phyloP scores from a whole-genome alignment of 2,888 invertebrate species.

The Geotrupes spiniger region DNA sequence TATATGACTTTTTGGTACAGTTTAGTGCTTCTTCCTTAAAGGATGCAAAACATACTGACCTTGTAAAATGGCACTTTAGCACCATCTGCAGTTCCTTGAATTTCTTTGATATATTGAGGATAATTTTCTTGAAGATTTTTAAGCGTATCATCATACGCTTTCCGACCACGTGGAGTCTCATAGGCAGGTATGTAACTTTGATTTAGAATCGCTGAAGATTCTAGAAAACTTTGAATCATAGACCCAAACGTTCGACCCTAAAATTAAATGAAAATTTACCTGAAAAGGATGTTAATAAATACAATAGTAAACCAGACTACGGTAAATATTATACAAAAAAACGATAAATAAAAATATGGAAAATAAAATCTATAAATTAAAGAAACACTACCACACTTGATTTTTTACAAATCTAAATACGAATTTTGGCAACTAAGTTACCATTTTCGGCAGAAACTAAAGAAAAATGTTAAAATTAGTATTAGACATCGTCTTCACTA shows the following conservation, averaged over 20 bases:
- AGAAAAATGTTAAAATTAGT: too few species aligned
- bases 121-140: constrained; percentile 65
- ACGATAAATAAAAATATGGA: background rate
- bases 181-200: constrained; percentile 70
- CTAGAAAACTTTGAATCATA: constrained; percentile 69
- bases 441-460: too few species aligned
- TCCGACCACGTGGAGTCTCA: constrained; percentile 65
- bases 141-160: constrained; percentile 73
- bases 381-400: too few species aligned
- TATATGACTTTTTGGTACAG: background rate
- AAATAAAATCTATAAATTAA: background rate
- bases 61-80: constrained; percentile 79
- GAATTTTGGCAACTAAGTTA: background rate
- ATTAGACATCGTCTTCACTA: too few species aligned
- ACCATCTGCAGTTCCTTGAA: constrained; percentile 84
- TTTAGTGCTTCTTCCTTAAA: background rate
- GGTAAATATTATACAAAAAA: too few species aligned
- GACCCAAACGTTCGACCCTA: constrained; percentile 78
- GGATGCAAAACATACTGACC: constrained; percentile 51
- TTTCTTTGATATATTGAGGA: constrained; percentile 79
- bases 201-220: constrained; percentile 59
- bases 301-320: too few species aligned
- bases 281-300: too few species aligned
- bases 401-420: too few species aligned
- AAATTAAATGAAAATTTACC: constrained; percentile 18